Evolutionary conservation across 2,113 vertebrate species (phyloP), one percentile per base, ranked within the genome.

Genomic region (Megaptera novaeangliae): DNA sequence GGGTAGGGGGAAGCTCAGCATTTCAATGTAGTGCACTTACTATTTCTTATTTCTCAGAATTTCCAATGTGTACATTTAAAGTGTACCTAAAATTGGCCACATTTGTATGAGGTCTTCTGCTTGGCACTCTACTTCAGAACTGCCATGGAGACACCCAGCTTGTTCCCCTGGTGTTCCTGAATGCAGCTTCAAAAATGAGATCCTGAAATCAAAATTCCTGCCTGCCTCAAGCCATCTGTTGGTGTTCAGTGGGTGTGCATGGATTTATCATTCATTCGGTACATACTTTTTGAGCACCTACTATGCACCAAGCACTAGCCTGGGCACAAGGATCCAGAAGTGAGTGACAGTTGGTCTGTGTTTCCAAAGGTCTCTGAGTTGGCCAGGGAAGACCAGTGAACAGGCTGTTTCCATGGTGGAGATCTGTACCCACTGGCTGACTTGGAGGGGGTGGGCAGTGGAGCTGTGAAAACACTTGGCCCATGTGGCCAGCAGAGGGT

Each of bases 381-480:
- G 14, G 23, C 46, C 55, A 2, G 64, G 46, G 52, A 31, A 7
- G 49, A 63, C 21, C 39, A 21, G 25, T 2, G 8, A 59, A 20
- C 18, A 55, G 66, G 9, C 27, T 12, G 4, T 46, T 77, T 77
- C 34, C 57, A 27, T 3, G 2, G 4, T 34, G 75, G 55, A 57
- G 31, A 17, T 52, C 75, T 49, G 31, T 64, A 17, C 27, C 39
- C 25, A 4, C 18, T 21, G 41, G 49, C 46, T 64, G 8, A 34
- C 59, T 4, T 34, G 27, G 4, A 6, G 31, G 64, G 34, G 64
- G 64, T 3, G 1, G 34, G 25, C 61, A 21, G 12, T 1, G 0
- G 11, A 8, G 2, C 4, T 44, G 34, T 12, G 31, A 20, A 27
- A 20, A 39, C 3, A 0, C n/a, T 5, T 15, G 49, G 31, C 10